Base-by-base conservation (phyloP, 2,797 vertebrate species). In the Thaleichthys pacificus region DNA sequence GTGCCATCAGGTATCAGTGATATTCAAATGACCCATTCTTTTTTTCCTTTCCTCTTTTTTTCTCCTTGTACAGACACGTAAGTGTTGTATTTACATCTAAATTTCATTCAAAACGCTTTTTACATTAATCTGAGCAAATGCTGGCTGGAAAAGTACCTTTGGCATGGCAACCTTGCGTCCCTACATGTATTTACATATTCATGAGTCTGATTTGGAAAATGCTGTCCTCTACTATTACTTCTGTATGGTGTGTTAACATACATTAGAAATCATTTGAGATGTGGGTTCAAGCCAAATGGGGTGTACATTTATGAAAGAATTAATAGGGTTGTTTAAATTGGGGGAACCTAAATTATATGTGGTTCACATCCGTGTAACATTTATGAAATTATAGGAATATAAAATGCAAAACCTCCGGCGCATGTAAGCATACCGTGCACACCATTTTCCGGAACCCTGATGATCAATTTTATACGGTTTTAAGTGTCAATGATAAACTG, bases 251-350 rank as follows among this genome's bases (percentile, higher is more conserved):
- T 88, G 87, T 86, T 88, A 89, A 90, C 88, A 87, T 88, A 84
- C 87, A 85, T 86, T 89, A 88, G 85, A 76, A 84, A 76, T 85
- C 84, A 89, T 90, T 85, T 87, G 87, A 89, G 89, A 85, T 86
- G 80, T 84, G 84, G 83, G 84, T 85, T 86, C 87, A 82, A 78
- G 76, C 80, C 69, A 74, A 86, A 85, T 77, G 80, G 63, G 72
- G 77, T 79, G 85, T 86, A 77, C 73, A 84, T 88, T 87, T 85
- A 85, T 77, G 80, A 69, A 57, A 70, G 70, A 83, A 84, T 83
- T 88, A 88, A 86, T 85, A 83, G 78, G 85, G 85, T 81, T 87
- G 86, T 85, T 76, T 87, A 85, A 85, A 85, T 84, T 83, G 78
- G 80, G 21, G 35, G 81, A 76, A 54, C 51, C 14, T 70, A 81